These are phyloP conservation scores for Eueides isabella DNA, from an alignment of 1,140 invertebrate genomes.

Conservation along the genomic window DNA sequence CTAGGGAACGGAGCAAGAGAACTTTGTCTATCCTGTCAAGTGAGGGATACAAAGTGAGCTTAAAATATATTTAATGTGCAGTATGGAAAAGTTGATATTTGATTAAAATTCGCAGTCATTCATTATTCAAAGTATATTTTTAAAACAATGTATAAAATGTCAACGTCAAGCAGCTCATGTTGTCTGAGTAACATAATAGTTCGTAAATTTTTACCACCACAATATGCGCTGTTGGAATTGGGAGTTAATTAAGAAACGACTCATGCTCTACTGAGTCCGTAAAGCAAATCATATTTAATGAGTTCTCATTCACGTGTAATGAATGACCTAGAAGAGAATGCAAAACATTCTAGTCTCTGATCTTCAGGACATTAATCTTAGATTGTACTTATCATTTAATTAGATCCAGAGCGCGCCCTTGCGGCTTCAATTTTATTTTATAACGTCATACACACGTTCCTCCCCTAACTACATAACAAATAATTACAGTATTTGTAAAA, in stretches of 20 bases:
- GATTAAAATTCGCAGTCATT: not conserved
- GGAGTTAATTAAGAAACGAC: slow-evolving; percentile 22
- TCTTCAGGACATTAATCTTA: slow-evolving; percentile 77
- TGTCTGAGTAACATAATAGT: slow-evolving; percentile 7
- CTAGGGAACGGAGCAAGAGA: too few relatives aligned
- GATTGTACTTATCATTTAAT: slow-evolving; percentile 80
- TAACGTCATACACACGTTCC: slow-evolving; percentile 80
- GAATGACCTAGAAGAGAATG: slow-evolving; percentile 44
- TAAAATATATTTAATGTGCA: not conserved
- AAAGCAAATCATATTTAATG: slow-evolving; percentile 29
- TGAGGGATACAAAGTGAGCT: too few relatives aligned
- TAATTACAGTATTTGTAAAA: slow-evolving; percentile 40
- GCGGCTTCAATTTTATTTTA: slow-evolving; percentile 81
- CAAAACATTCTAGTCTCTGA: slow-evolving; percentile 62
- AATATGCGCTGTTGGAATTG: not conserved
- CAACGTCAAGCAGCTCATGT: not conserved
- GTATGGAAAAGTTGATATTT: not conserved
- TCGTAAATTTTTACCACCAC: slow-evolving; percentile 5
- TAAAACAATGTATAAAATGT: not conserved
- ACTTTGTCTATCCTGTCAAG: too few relatives aligned
- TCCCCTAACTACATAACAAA: slow-evolving; percentile 64
- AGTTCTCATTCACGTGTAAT: slow-evolving; percentile 28
- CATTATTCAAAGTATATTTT: not conserved
- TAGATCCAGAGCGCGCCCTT: slow-evolving; percentile 77
- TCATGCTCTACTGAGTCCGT: slow-evolving; percentile 19